Evolutionary conservation across 2,888 invertebrate genomes (phyloP).

Genomic region (Carterocephalus palaemon): DNA sequence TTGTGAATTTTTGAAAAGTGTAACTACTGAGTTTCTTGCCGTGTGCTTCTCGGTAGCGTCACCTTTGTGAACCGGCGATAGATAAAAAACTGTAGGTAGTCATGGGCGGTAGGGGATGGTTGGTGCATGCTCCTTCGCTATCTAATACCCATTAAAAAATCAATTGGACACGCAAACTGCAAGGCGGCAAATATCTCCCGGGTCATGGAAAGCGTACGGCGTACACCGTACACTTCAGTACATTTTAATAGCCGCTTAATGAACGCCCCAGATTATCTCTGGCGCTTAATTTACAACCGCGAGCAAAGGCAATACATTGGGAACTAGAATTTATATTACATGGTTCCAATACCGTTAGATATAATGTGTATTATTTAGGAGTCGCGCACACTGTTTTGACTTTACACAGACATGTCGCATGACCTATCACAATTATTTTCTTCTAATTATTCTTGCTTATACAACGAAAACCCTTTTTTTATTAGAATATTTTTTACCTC

Average conservation of each 20-base stretch:
- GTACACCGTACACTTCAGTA: constrained; percentile 10
- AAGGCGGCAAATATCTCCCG: constrained; percentile 15
- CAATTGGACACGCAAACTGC: neutral
- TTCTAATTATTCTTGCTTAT: too few species aligned
- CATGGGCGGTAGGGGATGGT: too few species aligned
- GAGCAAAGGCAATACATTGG: constrained; percentile 21
- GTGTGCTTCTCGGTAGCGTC: too few species aligned
- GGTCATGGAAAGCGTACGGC: constrained; percentile 19
- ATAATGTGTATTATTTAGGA: constrained; percentile 9
- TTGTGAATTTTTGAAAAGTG: too few species aligned
- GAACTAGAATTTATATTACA: constrained; percentile 25
- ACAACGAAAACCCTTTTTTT: too few species aligned
- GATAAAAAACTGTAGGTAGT: neutral
- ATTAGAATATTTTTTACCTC: too few species aligned
- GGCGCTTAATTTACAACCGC: constrained; percentile 26
- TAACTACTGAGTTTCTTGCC: too few species aligned
- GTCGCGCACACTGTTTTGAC: neutral
- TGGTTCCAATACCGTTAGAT: constrained; percentile 17
- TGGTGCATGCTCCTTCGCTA: too few species aligned
- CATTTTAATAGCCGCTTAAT: constrained; percentile 25
- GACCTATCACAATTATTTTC: too few species aligned
- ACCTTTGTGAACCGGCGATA: too few species aligned
- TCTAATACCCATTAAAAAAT: too few species aligned
- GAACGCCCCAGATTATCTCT: constrained; percentile 24
- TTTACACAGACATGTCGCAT: neutral